These are phyloP conservation scores for Halcyon leucocephala DNA, from an alignment of 2,797 vertebrate genomes.

Conservation along the genomic window DNA sequence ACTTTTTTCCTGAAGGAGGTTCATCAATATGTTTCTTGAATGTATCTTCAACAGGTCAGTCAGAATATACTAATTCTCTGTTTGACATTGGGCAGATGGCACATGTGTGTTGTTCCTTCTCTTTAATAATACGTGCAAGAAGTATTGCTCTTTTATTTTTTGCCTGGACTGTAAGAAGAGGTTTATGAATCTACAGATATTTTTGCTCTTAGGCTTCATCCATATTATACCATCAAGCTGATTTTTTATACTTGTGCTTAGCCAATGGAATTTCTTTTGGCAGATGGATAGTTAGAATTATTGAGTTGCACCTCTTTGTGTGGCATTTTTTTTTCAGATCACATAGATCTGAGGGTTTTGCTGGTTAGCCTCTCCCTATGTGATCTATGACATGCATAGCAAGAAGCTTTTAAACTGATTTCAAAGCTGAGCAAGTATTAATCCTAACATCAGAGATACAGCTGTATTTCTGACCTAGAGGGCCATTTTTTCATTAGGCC, in stretches of 20 bases:
- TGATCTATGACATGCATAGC: neutral
- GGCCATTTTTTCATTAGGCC: constrained; percentile 18
- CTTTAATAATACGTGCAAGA: neutral
- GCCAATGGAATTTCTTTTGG: neutral
- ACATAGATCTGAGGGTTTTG: neutral
- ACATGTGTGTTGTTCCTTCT: neutral
- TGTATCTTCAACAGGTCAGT: neutral
- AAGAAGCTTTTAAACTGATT: constrained; percentile 12
- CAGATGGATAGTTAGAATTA: neutral
- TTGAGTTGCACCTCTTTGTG: neutral
- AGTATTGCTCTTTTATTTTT: neutral
- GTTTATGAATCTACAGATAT: neutral
- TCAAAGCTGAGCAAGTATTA: neutral
- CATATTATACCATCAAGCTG: neutral
- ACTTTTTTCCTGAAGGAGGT: neutral
- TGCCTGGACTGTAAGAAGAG: neutral
- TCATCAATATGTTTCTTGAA: neutral
- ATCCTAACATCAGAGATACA: constrained; percentile 28
- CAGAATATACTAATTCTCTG: neutral
- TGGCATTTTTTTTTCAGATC: neutral
- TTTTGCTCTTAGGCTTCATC: neutral
- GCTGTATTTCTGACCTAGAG: constrained; percentile 45
- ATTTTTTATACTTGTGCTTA: neutral
- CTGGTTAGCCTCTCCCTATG: neutral
- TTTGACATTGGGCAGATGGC: neutral